Evolutionary conservation across 2,797 vertebrate genomes (phyloP).

Genomic region (Mormyrus proboscirostris): DNA sequence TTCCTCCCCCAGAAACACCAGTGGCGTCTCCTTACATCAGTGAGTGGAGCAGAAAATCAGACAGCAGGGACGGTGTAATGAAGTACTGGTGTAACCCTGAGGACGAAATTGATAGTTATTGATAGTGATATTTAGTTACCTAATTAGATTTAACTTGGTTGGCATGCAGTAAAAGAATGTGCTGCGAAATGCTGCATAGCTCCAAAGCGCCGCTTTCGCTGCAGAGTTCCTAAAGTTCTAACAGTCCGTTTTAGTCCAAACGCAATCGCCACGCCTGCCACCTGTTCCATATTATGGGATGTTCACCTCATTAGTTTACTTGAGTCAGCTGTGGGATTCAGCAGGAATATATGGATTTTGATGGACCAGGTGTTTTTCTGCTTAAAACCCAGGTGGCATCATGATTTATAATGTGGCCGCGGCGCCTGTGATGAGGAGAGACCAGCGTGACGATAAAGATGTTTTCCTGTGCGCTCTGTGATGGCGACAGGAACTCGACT

Average conservation of each 20-base stretch:
- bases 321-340: not conserved
- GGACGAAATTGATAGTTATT: not conserved
- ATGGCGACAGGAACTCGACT: not conserved
- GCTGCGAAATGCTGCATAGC: not conserved
- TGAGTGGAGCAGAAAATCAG: not conserved
- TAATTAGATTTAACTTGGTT: not conserved
- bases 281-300: not conserved
- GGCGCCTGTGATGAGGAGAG: not conserved
- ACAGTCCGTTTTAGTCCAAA: not conserved
- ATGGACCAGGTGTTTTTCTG: not conserved
- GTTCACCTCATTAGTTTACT: not conserved
- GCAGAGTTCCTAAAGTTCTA: not conserved
- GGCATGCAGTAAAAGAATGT: not conserved
- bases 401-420: not conserved
- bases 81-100: not conserved
- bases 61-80: not conserved
- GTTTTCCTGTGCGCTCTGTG: not conserved
- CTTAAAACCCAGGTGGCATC: not conserved
- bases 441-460: not conserved
- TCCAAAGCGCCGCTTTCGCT: not conserved
- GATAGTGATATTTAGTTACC: not conserved
- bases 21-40: not conserved
- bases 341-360: not conserved
- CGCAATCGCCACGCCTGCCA: not conserved
- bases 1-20: not conserved